Conservation (phyloP, 2,113 vertebrate species). For the Nycticorax nycticorax region DNA sequence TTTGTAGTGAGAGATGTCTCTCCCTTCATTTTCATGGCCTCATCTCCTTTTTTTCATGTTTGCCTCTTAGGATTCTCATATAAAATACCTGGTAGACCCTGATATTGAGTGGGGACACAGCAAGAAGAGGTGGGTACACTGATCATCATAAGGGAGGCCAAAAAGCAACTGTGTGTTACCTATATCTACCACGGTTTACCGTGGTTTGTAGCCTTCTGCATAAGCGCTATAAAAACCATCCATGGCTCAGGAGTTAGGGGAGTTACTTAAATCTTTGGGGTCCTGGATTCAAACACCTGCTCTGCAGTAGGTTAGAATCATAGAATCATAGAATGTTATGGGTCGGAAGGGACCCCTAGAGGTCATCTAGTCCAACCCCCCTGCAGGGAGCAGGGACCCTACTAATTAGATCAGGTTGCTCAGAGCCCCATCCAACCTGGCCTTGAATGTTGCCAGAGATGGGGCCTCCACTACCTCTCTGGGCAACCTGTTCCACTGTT, state of each 20-base stretch:
- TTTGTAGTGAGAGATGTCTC: background rate
- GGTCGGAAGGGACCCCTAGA: no score
- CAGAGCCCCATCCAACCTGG: no score
- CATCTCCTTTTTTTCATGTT: background rate
- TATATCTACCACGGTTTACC: background rate
- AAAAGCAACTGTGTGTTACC: fast-evolving
- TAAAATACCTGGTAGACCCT: background rate
- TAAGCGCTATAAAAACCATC: background rate
- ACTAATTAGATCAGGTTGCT: no score
- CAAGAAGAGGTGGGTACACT: background rate
- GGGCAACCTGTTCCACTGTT: no score
- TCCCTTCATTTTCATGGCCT: background rate
- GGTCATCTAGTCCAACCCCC: no score
- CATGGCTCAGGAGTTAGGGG: background rate
- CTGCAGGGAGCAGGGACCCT: no score
- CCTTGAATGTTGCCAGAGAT: no score
- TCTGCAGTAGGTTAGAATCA: background rate
- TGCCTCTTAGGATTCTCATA: background rate
- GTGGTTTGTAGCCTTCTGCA: background rate
- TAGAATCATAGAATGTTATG: no score
- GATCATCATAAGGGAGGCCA: background rate
- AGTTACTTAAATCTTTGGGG: background rate
- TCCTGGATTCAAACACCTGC: background rate
- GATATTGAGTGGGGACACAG: background rate
- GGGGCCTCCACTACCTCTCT: no score